Percentiles rank a stretch among this genome's conserved stretches.
Evolutionary conservation across 2,888 invertebrate species (phyloP).

Genomic region (Stenotaenia linearis): DNA sequence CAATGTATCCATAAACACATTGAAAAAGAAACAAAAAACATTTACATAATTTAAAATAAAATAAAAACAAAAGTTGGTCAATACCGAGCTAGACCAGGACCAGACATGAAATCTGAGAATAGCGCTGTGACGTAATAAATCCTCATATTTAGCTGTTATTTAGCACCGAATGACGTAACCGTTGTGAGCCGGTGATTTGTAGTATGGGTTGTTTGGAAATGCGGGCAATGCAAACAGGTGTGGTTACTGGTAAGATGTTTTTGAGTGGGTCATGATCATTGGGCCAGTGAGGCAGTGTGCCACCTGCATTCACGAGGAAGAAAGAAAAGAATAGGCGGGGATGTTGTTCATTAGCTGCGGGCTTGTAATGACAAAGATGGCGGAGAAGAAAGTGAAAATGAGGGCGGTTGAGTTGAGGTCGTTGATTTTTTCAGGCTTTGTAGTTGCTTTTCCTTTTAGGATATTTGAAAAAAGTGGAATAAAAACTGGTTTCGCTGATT

Average conservation of each 20-base stretch:
- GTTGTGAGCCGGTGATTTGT: neutral
- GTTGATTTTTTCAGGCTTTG: neutral
- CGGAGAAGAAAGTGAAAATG: neutral
- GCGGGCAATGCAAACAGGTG: conserved; percentile 12
- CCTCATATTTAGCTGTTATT: neutral
- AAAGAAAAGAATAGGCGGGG: neutral
- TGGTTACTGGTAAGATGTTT: conserved; percentile 24
- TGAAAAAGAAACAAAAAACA: too few species aligned
- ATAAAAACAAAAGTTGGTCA: too few species aligned
- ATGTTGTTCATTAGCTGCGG: neutral
- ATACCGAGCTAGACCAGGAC: neutral
- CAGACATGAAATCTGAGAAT: neutral
- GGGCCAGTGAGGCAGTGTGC: conserved; percentile 19
- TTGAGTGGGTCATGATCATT: conserved; percentile 20
- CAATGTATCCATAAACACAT: too few species aligned
- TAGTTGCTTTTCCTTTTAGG: neutral
- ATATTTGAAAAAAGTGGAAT: neutral
- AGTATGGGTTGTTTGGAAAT: neutral
- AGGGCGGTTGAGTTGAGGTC: conserved; percentile 7
- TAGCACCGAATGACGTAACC: neutral
- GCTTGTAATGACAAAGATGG: neutral
- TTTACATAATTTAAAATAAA: too few species aligned
- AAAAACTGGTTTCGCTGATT: conserved; percentile 8
- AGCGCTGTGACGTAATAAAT: neutral
- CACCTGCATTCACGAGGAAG: conserved; percentile 16